A percentile compares a stretch with the other conserved stretches of the same genome.
These are phyloP conservation scores for Channa argus DNA, from an alignment of 2,113 vertebrate species.

Conservation along the genomic window DNA sequence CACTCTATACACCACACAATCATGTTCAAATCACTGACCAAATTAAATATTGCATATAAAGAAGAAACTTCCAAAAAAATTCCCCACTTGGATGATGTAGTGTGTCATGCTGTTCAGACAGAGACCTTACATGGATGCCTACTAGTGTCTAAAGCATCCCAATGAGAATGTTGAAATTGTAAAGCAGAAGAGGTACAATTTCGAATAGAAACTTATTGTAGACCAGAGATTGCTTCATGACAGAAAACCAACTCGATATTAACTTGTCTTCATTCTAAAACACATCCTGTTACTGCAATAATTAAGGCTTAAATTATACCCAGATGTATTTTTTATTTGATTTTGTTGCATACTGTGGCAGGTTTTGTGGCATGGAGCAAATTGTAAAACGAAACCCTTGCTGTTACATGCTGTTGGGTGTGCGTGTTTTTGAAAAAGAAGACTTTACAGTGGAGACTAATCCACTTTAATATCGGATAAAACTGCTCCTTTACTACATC, in stretches of 20 bases:
- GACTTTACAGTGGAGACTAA: slow-evolving; percentile 55
- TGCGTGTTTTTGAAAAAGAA: slow-evolving; percentile 62
- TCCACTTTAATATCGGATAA: slow-evolving; percentile 25
- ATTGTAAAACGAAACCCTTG: slow-evolving; percentile 30
- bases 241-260: slow-evolving; percentile 63
- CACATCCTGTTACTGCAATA: neutral
- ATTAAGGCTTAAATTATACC: neutral
- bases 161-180: slow-evolving; percentile 60
- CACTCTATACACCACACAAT: slow-evolving; percentile 31
- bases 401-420: slow-evolving; percentile 56
- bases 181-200: slow-evolving; percentile 45
- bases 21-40: slow-evolving; percentile 38
- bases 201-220: slow-evolving; percentile 36
- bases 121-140: slow-evolving; percentile 68
- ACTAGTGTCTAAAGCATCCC: slow-evolving; percentile 59
- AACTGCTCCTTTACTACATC: slow-evolving; percentile 49
- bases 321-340: neutral
- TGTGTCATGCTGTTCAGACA: slow-evolving; percentile 97
- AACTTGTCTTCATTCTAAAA: neutral
- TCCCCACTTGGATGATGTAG: slow-evolving; percentile 85
- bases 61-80: slow-evolving; percentile 83
- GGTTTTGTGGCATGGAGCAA: slow-evolving; percentile 73
- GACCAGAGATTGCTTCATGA: slow-evolving; percentile 77
- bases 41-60: slow-evolving; percentile 41
- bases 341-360: slow-evolving; percentile 8